Evolutionary conservation across 2,797 vertebrate genomes (phyloP).

Genomic region (Odontamblyopus rebecca): DNA sequence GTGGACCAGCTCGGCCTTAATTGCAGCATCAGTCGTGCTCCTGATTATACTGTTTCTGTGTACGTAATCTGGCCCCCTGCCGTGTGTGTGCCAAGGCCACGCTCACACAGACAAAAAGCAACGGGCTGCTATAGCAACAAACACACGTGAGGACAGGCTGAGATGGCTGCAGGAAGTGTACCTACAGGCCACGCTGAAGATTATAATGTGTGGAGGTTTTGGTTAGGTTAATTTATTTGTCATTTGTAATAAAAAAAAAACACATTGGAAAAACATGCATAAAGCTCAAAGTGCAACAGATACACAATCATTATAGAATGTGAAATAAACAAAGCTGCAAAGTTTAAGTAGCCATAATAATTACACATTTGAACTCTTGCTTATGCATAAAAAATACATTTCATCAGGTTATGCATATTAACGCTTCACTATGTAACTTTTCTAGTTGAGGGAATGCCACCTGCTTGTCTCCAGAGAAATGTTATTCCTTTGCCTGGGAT

Average conservation of each 20-base stretch:
- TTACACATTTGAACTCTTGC: neutral
- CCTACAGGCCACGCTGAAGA: constrained; percentile 3
- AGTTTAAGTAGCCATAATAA: too few species aligned
- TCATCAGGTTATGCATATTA: too few species aligned
- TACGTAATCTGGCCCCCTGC: constrained; percentile 25
- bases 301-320: too few species aligned
- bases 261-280: too few species aligned
- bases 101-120: constrained; percentile 33
- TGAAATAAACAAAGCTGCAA: too few species aligned
- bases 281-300: too few species aligned
- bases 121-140: constrained; percentile 49
- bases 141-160: constrained; percentile 15
- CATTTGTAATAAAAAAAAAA: too few species aligned
- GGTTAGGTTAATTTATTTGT: neutral
- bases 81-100: constrained; percentile 36
- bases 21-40: constrained; percentile 18
- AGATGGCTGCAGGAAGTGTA: constrained; percentile 17
- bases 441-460: too few species aligned
- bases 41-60: constrained; percentile 28
- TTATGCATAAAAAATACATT: too few species aligned
- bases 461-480: too few species aligned
- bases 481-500: too few species aligned
- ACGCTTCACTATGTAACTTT: too few species aligned
- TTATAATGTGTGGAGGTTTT: constrained; percentile 12
- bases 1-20: constrained; percentile 20